phyloP scores from a whole-genome alignment of 1,140 invertebrate species.

The Drosophila nasuta region DNA sequence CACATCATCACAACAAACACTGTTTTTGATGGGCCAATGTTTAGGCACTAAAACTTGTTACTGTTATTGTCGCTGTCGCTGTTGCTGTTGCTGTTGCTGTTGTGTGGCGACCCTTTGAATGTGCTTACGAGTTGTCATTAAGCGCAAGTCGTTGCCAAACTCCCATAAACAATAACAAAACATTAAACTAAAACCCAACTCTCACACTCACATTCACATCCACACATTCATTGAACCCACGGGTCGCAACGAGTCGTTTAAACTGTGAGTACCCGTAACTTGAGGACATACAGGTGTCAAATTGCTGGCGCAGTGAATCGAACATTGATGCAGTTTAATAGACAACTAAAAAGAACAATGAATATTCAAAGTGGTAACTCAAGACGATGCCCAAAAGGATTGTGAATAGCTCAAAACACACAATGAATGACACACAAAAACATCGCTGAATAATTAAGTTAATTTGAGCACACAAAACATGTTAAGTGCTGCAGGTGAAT shows the following conservation, averaged over 20 bases:
- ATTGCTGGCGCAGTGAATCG: conserved; percentile 19
- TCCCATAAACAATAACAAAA: conserved; percentile 42
- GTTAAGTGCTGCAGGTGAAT: neutral
- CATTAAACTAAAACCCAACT: conserved; percentile 20
- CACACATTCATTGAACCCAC: conserved; percentile 3
- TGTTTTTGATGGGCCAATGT: conserved; percentile 41
- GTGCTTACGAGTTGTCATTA: conserved; percentile 54
- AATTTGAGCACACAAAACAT: neutral
- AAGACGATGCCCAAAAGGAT: conserved; percentile 9
- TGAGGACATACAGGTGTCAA: conserved; percentile 40
- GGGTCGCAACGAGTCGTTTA: conserved; percentile 25
- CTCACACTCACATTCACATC: neutral
- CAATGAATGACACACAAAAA: neutral
- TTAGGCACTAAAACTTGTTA: conserved; percentile 24
- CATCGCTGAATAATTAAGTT: conserved; percentile 1
- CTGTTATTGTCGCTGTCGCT: conserved; percentile 1
- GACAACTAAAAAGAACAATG: neutral
- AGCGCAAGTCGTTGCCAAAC: conserved; percentile 46
- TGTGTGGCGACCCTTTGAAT: conserved; percentile 50
- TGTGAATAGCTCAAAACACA: neutral
- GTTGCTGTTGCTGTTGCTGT: conserved; percentile 18
- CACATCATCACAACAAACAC: conserved; percentile 68
- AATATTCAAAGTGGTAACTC: conserved; percentile 3
- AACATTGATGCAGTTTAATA: conserved; percentile 20
- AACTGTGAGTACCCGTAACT: conserved; percentile 30